Percentiles rank a stretch among this genome's conserved stretches.
Evolutionary conservation across 2,113 vertebrate species (phyloP).

Genomic region (Macroglossus sobrinus): DNA sequence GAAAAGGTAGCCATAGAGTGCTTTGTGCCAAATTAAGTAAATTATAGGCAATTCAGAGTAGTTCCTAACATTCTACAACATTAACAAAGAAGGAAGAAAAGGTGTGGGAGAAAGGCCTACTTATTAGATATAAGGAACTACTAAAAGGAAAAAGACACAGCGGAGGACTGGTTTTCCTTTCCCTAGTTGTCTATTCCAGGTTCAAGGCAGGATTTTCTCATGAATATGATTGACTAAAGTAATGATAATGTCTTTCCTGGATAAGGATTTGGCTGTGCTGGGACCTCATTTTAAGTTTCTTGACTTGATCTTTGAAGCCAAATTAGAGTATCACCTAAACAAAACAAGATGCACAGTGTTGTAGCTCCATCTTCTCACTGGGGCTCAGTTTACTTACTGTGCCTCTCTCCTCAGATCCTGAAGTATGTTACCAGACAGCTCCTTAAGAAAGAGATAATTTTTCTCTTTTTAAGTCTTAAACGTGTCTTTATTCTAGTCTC

Average conservation of each 20-base stretch:
- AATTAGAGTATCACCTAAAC: not conserved
- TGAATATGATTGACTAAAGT: not conserved
- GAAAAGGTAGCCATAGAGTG: not conserved
- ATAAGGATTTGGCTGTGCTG: not conserved
- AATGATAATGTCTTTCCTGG: not conserved
- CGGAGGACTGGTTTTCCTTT: not conserved
- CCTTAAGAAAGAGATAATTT: not conserved
- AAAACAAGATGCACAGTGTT: not conserved
- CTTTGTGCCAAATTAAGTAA: not conserved
- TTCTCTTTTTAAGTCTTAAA: not conserved
- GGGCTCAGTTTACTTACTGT: not conserved
- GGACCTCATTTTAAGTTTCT: not conserved
- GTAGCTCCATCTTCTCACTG: not conserved
- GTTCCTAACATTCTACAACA: not conserved
- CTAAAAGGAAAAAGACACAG: not conserved
- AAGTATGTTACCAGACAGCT: not conserved
- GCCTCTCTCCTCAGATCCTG: not conserved
- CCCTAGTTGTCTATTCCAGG: not conserved
- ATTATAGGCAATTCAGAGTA: not conserved
- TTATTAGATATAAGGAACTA: not conserved
- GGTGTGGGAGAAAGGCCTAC: not conserved
- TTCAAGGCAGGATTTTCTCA: not conserved
- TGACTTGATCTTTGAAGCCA: not conserved
- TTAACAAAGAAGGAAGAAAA: not conserved
- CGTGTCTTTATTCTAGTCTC: not conserved